phyloP scores from a whole-genome alignment of 2,113 vertebrate species.

The Cyphomyrus discorhynchus region DNA sequence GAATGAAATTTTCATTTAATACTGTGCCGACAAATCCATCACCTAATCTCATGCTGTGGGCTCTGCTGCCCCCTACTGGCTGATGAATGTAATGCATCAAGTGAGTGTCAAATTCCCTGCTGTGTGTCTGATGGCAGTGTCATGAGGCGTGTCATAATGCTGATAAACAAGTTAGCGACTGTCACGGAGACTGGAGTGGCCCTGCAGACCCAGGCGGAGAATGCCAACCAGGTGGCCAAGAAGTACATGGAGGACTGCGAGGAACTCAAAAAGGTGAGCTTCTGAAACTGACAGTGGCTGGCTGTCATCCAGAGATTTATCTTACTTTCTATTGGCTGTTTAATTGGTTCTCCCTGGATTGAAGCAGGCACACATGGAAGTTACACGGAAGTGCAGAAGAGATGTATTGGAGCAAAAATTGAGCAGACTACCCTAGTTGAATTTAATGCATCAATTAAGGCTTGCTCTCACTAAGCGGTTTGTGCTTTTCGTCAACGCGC shows the following conservation, averaged over 20 bases:
- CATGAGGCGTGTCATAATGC: constrained; percentile 72
- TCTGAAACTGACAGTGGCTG: background rate
- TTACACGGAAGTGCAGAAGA: too few relatives aligned
- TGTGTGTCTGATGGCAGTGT: constrained; percentile 42
- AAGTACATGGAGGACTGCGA: constrained; percentile 77
- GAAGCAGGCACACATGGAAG: too few relatives aligned
- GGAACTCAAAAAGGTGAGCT: constrained; percentile 69
- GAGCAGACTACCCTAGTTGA: too few relatives aligned
- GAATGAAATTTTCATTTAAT: background rate
- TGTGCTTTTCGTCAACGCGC: too few relatives aligned
- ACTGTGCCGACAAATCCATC: background rate
- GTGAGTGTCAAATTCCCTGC: background rate
- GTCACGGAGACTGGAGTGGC: constrained; percentile 52
- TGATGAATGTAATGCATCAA: background rate
- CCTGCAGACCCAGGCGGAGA: constrained; percentile 72
- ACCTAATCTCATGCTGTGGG: background rate
- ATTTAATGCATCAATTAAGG: too few relatives aligned
- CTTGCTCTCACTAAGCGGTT: too few relatives aligned
- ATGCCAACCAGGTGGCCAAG: constrained; percentile 68
- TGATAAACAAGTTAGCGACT: constrained; percentile 78
- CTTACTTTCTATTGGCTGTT: background rate
- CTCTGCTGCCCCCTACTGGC: background rate
- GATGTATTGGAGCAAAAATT: too few relatives aligned
- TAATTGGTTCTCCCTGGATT: background rate
- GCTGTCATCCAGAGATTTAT: background rate